Base-by-base conservation (phyloP, 2,888 invertebrate genomes). In the Tuta absoluta region DNA sequence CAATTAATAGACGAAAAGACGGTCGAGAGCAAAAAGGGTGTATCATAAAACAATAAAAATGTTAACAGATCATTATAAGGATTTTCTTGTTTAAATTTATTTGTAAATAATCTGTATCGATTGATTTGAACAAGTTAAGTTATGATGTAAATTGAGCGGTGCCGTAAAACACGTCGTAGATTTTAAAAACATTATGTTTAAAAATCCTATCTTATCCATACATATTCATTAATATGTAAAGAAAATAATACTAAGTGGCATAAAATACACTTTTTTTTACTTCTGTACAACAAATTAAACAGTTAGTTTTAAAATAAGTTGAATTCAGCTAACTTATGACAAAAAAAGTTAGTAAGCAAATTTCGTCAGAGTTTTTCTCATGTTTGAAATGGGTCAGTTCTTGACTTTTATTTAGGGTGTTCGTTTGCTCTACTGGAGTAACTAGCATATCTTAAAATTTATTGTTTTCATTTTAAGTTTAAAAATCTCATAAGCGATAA, bases 1-100 rank as follows among this genome's bases (percentile, higher is more conserved):
- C 86, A 85, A 84, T 89, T 87, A 86, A 87, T 84, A 78, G 75
- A 70, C 73, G 77, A 86, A 87, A 84, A 78, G 75, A 70, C 73
- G 77, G 63, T 21, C 28, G n/a, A 28, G 23, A 28, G 45, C 19
- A 49, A 61, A 33, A 28, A 33, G 33, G 61, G 49, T 61, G 49
- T 33, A 49, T 49, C 61, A 61, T 61, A 61, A 61, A 61, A 61
- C 33, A 49, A 24, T 33, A 49, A 45, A 49, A 48, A 49, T 56
- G 61, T 61, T 61, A 28, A 61, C 61, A 49, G 49, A 24, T 61
- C 61, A 41, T 60, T 28, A 60, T 48, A 24, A 37, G 38, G 24
- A 24, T 28, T 56, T 56, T 56, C 14, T 28, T n/a, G 8, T 28
- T 56, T 33, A 4, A 4, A 23, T 53, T 33, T 28, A 33, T 10